These are phyloP conservation scores for Centrocercus urophasianus DNA, from an alignment of 2,113 vertebrate genomes.

Conservation along the genomic window DNA sequence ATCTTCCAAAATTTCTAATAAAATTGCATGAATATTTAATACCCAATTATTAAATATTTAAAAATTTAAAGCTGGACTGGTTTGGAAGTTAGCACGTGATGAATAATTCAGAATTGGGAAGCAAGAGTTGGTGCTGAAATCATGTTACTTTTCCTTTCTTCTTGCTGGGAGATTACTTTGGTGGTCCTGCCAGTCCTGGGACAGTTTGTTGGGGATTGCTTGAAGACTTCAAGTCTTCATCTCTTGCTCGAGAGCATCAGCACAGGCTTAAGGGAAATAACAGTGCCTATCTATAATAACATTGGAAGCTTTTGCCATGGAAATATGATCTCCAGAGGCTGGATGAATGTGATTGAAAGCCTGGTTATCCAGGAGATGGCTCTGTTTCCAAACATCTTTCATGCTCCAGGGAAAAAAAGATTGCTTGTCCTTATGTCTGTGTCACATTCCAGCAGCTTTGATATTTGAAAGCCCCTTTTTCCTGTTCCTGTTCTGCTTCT, in stretches of 20 bases:
- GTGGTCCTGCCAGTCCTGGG: background rate
- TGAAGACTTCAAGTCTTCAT: background rate
- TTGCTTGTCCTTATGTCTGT: constrained; percentile 9
- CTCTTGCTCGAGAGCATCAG: background rate
- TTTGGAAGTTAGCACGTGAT: constrained; percentile 73
- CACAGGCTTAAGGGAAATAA: background rate
- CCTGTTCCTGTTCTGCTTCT: background rate
- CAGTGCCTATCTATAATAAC: background rate
- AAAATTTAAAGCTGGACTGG: constrained; percentile 79
- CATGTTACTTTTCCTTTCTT: background rate
- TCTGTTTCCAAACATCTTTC: constrained; percentile 68
- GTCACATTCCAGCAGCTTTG: constrained; percentile 20
- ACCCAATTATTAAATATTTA: constrained; percentile 83
- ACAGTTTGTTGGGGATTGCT: background rate
- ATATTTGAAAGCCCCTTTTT: background rate
- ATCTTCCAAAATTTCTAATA: constrained; percentile 77
- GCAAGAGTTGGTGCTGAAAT: background rate
- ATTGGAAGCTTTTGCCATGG: background rate
- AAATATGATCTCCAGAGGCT: background rate
- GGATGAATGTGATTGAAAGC: constrained; percentile 40
- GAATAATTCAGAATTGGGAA: constrained; percentile 76
- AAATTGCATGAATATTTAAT: constrained; percentile 83
- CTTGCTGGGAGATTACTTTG: background rate
- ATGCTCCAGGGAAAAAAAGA: constrained; percentile 11
- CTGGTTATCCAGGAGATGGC: constrained; percentile 61